Percentiles rank a stretch among this genome's conserved stretches.
phyloP scores from a whole-genome alignment of 92 coral and sea anemone genomes.

The Zoanthus gigantus region DNA sequence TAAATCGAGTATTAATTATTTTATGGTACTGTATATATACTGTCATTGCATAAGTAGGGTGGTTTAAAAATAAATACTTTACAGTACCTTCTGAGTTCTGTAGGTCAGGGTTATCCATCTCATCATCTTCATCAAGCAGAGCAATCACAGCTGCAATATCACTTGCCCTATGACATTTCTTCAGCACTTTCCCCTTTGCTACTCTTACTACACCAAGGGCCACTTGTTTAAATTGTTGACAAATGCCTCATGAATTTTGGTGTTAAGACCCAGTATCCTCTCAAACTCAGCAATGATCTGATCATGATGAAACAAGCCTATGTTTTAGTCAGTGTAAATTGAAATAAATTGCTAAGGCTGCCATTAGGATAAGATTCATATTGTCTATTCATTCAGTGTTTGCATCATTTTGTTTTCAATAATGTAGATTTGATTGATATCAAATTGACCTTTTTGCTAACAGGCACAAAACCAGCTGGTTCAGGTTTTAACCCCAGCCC shows the following conservation, averaged over 20 bases:
- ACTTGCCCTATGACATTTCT: constrained; percentile 12
- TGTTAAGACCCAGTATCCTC: constrained; percentile 25
- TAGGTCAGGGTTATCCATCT: constrained; percentile 8
- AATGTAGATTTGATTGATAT: neutral
- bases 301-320: neutral
- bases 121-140: constrained; percentile 13
- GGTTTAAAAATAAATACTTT: constrained; percentile 1
- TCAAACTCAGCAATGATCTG: constrained; percentile 27
- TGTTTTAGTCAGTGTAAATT: constrained; percentile 17
- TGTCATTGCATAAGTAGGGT: constrained; percentile 12
- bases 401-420: neutral
- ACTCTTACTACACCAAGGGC: constrained; percentile 3
- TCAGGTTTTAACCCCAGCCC: neutral
- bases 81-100: constrained; percentile 18
- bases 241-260: constrained; percentile 4
- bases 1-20: constrained; percentile 2
- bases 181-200: constrained; percentile 15
- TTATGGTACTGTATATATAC: constrained; percentile 11
- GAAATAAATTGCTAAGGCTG: constrained; percentile 14
- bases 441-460: neutral
- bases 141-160: constrained; percentile 21
- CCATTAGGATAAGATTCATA: constrained; percentile 9
- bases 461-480: constrained; percentile 10
- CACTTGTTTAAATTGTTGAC: constrained; percentile 15
- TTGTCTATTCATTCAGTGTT: neutral